Percentiles rank a stretch among this genome's conserved stretches.
These are phyloP conservation scores for Oscheius sp. DNA, from an alignment of 2,888 invertebrate genomes.

Conservation along the genomic window DNA sequence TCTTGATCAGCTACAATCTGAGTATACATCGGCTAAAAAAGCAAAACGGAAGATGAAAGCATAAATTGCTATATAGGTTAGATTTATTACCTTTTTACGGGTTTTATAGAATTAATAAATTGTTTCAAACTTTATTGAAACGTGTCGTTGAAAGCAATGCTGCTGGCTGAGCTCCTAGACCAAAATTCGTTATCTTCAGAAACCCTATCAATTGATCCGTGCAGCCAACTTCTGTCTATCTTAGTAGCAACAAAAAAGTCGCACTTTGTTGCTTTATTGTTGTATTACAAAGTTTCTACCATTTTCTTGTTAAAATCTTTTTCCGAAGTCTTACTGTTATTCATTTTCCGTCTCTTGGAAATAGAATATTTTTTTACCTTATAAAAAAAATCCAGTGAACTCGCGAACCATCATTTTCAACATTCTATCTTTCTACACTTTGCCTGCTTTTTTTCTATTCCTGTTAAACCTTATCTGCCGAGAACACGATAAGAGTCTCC, in stretches of 20 bases:
- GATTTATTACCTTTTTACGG: neutral
- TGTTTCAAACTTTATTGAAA: neutral
- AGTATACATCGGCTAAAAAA: neutral
- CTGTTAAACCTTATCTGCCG: neutral
- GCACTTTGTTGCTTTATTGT: neutral
- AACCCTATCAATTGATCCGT: slow-evolving; percentile 24
- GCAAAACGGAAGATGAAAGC: neutral
- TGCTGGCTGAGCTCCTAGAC: neutral
- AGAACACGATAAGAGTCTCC: neutral
- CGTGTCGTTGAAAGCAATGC: no score
- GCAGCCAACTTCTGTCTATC: slow-evolving; percentile 28
- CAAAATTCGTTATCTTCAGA: neutral
- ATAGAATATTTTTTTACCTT: no score
- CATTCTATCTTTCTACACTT: neutral
- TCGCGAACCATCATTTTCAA: no score
- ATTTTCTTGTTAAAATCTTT: neutral
- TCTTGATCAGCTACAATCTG: slow-evolving; percentile 3
- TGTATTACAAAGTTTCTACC: no score
- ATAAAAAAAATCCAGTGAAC: no score
- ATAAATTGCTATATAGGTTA: neutral
- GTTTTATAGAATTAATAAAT: neutral
- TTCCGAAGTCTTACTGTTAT: neutral
- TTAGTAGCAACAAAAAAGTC: neutral
- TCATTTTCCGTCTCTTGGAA: neutral
- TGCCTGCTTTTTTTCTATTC: neutral